Conservation (phyloP, 2,113 vertebrate genomes). For the Bos javanicus region DNA sequence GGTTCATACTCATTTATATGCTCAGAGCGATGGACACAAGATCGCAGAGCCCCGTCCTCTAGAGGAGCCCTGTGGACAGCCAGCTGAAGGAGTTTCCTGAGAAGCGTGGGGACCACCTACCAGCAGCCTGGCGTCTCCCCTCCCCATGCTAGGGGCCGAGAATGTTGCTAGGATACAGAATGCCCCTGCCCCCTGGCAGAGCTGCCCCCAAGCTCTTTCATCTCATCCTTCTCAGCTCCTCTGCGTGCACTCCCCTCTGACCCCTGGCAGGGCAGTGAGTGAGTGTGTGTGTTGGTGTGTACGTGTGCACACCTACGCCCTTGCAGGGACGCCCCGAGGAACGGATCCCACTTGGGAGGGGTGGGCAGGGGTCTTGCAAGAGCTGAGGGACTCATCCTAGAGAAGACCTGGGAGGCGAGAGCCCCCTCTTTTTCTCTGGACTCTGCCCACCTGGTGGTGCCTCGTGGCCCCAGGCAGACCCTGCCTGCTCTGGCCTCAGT, state of each 20-base stretch:
- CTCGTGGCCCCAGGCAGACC: background rate
- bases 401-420: background rate
- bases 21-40: fast-evolving
- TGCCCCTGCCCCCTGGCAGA: background rate
- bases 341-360: background rate
- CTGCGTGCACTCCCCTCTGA: background rate
- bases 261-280: background rate
- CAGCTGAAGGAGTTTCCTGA: background rate
- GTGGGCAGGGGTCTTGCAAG: background rate
- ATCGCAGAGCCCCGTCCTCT: fast-evolving
- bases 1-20: background rate
- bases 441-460: background rate
- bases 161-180: background rate
- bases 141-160: background rate
- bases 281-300: background rate
- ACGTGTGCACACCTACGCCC: background rate
- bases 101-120: background rate
- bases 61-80: background rate
- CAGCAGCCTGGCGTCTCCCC: background rate
- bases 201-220: background rate
- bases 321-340: background rate
- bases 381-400: background rate
- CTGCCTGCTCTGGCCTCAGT: background rate
- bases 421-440: background rate
- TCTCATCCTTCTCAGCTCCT: background rate